Percentiles rank a stretch among this genome's conserved stretches.
phyloP scores from a whole-genome alignment of 2,888 invertebrate genomes.

The Ophion obscuratus region DNA sequence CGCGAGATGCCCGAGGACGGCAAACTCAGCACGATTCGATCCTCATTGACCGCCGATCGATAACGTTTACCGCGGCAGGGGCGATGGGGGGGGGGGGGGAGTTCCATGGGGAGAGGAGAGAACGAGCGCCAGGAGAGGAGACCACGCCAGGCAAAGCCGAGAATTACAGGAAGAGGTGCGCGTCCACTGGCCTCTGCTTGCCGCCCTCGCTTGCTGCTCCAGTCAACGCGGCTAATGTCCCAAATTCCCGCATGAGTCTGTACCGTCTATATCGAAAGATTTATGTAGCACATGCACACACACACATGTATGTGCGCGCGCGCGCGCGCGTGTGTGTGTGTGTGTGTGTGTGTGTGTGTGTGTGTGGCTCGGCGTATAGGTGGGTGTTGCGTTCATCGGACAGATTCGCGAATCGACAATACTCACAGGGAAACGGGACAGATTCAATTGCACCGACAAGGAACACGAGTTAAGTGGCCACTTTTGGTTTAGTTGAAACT shows the following conservation, averaged over 20 bases:
- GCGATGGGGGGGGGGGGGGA: background rate
- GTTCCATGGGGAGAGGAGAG: background rate
- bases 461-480: conserved; percentile 25
- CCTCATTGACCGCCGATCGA: conserved; percentile 66
- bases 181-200: conserved; percentile 14
- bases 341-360: background rate
- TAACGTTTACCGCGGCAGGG: conserved; percentile 48
- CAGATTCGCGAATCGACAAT: conserved; percentile 26
- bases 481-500: background rate
- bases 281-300: too few relatives aligned
- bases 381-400: conserved; percentile 5
- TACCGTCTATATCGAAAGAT: too few relatives aligned
- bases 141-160: background rate
- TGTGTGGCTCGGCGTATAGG: too few relatives aligned
- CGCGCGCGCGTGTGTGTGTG: background rate
- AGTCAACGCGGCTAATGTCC: conserved; percentile 56
- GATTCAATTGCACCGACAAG: too few relatives aligned
- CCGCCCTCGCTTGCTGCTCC: conserved; percentile 29
- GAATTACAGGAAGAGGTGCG: conserved; percentile 60
- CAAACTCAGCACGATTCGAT: conserved; percentile 56
- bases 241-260: conserved; percentile 57
- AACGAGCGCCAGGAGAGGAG: background rate
- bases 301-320: background rate
- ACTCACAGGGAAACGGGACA: background rate
- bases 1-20: background rate